Evolutionary conservation across 2,113 vertebrate genomes (phyloP).

Genomic region (Austrofundulus limnaeus): DNA sequence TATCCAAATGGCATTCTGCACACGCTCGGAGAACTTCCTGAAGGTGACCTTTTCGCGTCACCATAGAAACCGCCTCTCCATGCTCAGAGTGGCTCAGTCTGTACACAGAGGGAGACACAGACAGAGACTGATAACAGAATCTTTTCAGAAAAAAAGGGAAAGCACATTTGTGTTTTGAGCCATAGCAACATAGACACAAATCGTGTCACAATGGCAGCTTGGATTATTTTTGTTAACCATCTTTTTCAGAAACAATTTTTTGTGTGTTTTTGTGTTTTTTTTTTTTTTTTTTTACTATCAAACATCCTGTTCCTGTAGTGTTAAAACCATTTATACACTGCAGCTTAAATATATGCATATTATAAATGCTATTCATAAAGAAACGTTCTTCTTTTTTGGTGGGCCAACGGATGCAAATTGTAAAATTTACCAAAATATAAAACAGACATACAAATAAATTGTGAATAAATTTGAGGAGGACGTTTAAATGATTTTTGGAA

Average conservation of each 20-base stretch:
- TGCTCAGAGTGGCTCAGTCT: constrained; percentile 50
- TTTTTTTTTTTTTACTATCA: neutral
- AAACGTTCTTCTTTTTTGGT: too few species aligned
- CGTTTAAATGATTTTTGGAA: too few species aligned
- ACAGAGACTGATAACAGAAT: constrained; percentile 51
- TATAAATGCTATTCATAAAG: too few species aligned
- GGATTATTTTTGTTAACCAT: constrained; percentile 30
- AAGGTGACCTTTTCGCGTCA: constrained; percentile 84
- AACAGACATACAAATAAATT: too few species aligned
- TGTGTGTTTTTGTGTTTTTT: neutral
- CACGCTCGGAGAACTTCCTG: constrained; percentile 77
- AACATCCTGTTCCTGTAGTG: neutral
- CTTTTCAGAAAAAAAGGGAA: constrained; percentile 54
- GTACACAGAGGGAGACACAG: constrained; percentile 48
- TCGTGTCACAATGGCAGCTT: constrained; percentile 20
- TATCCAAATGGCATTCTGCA: constrained; percentile 77
- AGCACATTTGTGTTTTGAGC: constrained; percentile 47
- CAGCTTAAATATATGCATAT: too few species aligned
- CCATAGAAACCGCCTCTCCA: constrained; percentile 82
- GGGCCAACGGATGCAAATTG: too few species aligned
- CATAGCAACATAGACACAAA: constrained; percentile 22
- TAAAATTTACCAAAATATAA: too few species aligned
- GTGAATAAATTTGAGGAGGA: too few species aligned
- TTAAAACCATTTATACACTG: neutral
- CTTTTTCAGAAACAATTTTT: neutral